These are phyloP conservation scores for Pocillopora damicornis DNA, from an alignment of 64 coral and sea anemone genomes.

Conservation along the genomic window DNA sequence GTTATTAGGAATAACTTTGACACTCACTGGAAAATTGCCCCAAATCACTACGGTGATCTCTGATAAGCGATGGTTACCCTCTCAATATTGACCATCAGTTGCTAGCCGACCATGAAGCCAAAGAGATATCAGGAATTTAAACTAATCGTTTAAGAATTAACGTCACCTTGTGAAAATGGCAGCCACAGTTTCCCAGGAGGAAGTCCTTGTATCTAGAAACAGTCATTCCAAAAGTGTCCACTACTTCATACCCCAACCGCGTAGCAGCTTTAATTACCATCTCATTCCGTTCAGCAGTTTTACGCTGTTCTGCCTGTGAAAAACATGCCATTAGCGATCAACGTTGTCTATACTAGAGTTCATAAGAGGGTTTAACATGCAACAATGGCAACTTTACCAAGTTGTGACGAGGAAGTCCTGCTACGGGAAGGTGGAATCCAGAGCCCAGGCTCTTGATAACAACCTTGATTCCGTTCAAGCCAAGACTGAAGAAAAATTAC, in stretches of 20 bases:
- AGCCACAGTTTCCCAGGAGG: constrained; percentile 61
- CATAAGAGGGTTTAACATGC: not conserved
- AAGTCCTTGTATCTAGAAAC: constrained; percentile 75
- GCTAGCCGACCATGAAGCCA: no score
- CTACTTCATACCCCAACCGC: constrained; percentile 54
- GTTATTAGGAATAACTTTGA: no score
- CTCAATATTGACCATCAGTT: no score
- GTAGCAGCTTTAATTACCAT: constrained; percentile 40
- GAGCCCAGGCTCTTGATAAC: constrained; percentile 67
- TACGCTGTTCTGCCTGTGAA: constrained; percentile 52
- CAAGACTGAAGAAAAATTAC: constrained; percentile 39
- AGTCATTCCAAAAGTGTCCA: constrained; percentile 79
- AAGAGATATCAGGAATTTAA: not conserved
- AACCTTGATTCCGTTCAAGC: constrained; percentile 83
- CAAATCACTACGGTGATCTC: no score
- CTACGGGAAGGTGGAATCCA: constrained; percentile 67
- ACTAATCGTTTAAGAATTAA: not conserved
- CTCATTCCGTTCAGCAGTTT: constrained; percentile 43
- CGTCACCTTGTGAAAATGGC: constrained; percentile 85
- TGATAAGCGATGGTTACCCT: no score
- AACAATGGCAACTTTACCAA: constrained; percentile 31
- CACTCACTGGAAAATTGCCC: no score
- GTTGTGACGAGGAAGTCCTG: constrained; percentile 33
- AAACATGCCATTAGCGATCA: not conserved
- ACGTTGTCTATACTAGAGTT: not conserved